Percentiles rank a stretch among this genome's conserved stretches.
Evolutionary conservation across 2,113 vertebrate genomes (phyloP).

Genomic region (Dromaius novaehollandiae): DNA sequence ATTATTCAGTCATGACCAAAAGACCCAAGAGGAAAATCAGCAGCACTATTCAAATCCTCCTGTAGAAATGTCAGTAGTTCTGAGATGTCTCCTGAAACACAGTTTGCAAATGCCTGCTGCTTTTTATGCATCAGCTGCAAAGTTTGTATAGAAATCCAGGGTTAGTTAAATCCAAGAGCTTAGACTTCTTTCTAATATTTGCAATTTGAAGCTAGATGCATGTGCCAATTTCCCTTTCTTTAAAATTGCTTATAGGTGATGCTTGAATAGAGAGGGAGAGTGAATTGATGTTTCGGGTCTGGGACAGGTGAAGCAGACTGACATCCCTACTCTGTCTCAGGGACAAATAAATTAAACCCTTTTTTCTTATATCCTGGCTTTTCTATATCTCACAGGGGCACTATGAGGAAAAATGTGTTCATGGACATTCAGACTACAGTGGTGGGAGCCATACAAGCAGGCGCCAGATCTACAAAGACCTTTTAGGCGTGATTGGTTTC

Average conservation of each 20-base stretch:
- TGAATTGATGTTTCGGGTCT: background rate
- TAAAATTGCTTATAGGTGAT: background rate
- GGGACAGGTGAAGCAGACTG: background rate
- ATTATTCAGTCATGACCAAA: slow-evolving; percentile 1
- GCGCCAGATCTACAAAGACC: background rate
- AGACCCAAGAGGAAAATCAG: background rate
- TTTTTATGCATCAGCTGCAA: background rate
- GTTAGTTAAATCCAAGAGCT: background rate
- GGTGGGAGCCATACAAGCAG: background rate
- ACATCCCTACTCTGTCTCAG: background rate
- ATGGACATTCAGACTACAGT: background rate
- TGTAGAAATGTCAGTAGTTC: background rate
- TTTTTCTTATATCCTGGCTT: background rate
- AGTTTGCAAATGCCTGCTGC: background rate
- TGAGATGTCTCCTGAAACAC: background rate
- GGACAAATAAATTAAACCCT: background rate
- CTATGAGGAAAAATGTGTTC: background rate
- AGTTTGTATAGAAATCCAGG: background rate
- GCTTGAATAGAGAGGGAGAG: background rate
- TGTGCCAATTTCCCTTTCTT: background rate
- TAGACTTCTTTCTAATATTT: background rate
- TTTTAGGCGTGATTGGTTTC: background rate
- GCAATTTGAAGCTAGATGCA: background rate
- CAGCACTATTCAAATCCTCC: background rate
- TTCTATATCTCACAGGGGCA: too few relatives aligned